These are phyloP conservation scores for Andricus curvator DNA, from an alignment of 2,888 invertebrate species.

Conservation along the genomic window DNA sequence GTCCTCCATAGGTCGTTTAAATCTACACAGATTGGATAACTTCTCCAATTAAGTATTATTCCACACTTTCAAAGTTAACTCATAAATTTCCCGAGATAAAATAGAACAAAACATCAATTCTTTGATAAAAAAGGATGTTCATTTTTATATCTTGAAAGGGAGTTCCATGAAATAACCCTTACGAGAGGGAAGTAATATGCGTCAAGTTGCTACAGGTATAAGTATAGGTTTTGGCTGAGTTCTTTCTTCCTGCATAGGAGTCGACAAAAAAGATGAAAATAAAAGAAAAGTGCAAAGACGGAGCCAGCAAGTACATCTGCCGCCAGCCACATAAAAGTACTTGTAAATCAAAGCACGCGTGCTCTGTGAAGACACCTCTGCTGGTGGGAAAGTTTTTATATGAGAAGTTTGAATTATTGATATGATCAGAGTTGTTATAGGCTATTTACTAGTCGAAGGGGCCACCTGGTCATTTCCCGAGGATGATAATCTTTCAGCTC, in stretches of 20 bases:
- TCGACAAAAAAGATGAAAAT: slow-evolving; percentile 38
- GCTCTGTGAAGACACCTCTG: slow-evolving; percentile 58
- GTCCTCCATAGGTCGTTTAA: no score
- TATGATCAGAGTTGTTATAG: slow-evolving; percentile 64
- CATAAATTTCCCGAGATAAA: not conserved
- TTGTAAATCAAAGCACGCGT: slow-evolving; percentile 72
- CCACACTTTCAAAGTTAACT: not conserved
- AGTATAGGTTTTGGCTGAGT: slow-evolving; percentile 15
- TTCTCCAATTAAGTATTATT: not conserved
- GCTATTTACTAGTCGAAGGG: slow-evolving; percentile 64
- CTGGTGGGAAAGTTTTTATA: slow-evolving; percentile 60
- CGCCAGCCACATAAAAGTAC: slow-evolving; percentile 70
- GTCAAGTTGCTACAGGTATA: not conserved
- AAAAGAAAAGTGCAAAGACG: slow-evolving; percentile 48
- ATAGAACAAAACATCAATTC: not conserved
- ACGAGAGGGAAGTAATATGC: not conserved
- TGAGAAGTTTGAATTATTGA: slow-evolving; percentile 72
- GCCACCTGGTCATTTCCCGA: slow-evolving; percentile 64
- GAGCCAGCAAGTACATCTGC: slow-evolving; percentile 66
- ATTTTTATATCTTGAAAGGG: not conserved
- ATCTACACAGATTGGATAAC: no score
- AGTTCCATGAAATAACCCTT: not conserved
- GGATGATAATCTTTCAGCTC: slow-evolving; percentile 52
- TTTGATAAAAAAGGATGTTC: not conserved
- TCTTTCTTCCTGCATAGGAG: slow-evolving; percentile 7